Evolutionary conservation across 2,797 vertebrate species (phyloP).

Genomic region (Propithecus perrieri): DNA sequence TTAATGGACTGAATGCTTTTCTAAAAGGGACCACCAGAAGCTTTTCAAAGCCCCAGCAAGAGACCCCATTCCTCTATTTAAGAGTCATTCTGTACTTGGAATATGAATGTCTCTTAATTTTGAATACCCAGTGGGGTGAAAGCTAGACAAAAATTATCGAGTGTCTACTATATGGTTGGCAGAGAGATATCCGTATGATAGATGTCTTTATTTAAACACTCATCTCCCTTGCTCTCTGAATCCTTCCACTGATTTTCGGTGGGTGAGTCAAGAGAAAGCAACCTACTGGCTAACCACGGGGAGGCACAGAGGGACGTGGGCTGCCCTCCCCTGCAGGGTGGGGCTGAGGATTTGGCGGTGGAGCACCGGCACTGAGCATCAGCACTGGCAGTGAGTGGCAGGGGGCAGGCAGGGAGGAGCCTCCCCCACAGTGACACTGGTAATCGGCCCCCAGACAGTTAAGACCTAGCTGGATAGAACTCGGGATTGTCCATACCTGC

Average conservation of each 20-base stretch:
- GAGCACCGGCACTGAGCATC: not conserved
- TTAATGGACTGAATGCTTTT: constrained; percentile 66
- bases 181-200: not conserved
- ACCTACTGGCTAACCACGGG: rapidly evolving
- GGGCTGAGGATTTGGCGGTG: not conserved
- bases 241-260: not conserved
- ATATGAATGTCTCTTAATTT: constrained; percentile 66
- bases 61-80: constrained; percentile 63
- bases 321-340: not conserved
- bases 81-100: constrained; percentile 66
- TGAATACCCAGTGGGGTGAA: not conserved
- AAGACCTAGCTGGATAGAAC: not conserved
- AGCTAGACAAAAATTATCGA: not conserved
- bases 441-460: not conserved
- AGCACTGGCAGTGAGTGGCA: not conserved
- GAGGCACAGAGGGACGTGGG: not conserved
- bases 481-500: too few relatives aligned
- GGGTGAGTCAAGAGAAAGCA: too few relatives aligned
- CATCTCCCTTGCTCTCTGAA: not conserved
- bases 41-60: constrained; percentile 68
- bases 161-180: not conserved
- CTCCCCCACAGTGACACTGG: not conserved
- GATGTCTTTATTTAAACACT: not conserved
- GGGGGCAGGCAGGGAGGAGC: not conserved
- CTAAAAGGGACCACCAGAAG: constrained; percentile 61